Evolutionary conservation across 2,113 vertebrate genomes (phyloP), one percentile per base, ranked within the genome.

Genomic region (Diglossa brunneiventris): DNA sequence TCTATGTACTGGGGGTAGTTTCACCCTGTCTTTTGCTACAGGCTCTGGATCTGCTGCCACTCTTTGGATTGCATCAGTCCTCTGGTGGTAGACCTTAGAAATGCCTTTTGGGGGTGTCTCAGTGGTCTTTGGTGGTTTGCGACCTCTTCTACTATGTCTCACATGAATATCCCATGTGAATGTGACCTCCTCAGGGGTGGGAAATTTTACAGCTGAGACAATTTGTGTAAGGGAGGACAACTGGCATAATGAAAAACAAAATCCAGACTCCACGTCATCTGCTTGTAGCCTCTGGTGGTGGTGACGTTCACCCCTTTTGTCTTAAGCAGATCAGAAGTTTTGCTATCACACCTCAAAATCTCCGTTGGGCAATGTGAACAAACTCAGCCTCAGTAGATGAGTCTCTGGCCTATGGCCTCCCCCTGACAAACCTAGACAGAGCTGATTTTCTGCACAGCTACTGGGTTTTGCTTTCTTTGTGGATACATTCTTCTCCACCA

Each of bases 391-490:
- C 31, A 67, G 37, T 6, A 67, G 26, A 27, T 31, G 26, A 49
- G 30, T 11, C 16, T 41, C 35, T 49, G 52, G 70, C 16, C 31
- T 26, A 17, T 14, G 21, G 35, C 52, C 62, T 67, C 21, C 18
- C 4, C 9, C 16, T 50, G 21, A 14, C 0, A 0, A 77, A 18
- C 21, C 4, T 28, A 33, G 37, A 27, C 17, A 68, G 26, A 59
- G 22, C 3, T 59, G 17, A 76, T 42, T 67, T 76, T 76, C 31
- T 3, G 1, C 11, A 35, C 31, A 50, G 20, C 7, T 59, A 21
- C 22, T 52, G 22, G 11, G 18, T 44, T 68, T 68, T 37, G 7
- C 11, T 37, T 59, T 68, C 31, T 76, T 68, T 52, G 53, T 44
- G 27, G 27, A 59, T 33, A 31, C 14, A 27, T 52, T 77, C 9